phyloP scores from a whole-genome alignment of 2,797 vertebrate genomes.

The Oreochromis mossambicus region DNA sequence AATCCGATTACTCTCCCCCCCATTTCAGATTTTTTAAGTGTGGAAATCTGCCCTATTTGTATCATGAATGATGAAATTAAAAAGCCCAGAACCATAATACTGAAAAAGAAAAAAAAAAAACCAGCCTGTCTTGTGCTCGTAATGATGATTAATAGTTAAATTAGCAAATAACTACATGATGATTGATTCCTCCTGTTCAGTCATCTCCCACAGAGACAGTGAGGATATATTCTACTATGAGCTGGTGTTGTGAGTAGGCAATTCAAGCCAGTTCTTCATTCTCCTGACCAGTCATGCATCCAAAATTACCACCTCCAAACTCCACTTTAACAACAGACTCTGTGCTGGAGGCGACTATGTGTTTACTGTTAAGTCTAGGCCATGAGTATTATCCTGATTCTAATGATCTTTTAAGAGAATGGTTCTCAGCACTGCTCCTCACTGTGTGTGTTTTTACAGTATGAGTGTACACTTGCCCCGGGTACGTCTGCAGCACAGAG shows the following conservation, averaged over 20 bases:
- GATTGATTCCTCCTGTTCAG: background rate
- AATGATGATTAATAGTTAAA: background rate
- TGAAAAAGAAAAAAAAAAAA: background rate
- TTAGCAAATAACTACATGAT: background rate
- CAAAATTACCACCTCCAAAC: background rate
- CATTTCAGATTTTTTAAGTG: background rate
- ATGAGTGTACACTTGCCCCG: constrained; percentile 12
- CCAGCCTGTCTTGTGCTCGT: background rate
- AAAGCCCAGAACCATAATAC: background rate
- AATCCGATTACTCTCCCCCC: background rate
- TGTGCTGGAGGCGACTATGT: background rate
- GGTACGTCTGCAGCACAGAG: constrained; percentile 6
- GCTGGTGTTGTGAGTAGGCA: constrained; percentile 35
- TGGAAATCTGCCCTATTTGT: background rate
- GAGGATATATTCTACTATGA: background rate
- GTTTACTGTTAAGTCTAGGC: background rate
- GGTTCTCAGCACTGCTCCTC: constrained; percentile 14
- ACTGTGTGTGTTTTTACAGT: background rate
- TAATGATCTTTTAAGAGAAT: background rate
- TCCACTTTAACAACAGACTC: background rate
- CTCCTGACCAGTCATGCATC: constrained; percentile 19
- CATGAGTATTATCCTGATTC: background rate
- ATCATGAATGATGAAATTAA: background rate
- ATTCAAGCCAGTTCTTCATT: background rate
- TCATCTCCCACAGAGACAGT: background rate